phyloP scores from a whole-genome alignment of 2,113 vertebrate genomes.

The Plotosus lineatus region DNA sequence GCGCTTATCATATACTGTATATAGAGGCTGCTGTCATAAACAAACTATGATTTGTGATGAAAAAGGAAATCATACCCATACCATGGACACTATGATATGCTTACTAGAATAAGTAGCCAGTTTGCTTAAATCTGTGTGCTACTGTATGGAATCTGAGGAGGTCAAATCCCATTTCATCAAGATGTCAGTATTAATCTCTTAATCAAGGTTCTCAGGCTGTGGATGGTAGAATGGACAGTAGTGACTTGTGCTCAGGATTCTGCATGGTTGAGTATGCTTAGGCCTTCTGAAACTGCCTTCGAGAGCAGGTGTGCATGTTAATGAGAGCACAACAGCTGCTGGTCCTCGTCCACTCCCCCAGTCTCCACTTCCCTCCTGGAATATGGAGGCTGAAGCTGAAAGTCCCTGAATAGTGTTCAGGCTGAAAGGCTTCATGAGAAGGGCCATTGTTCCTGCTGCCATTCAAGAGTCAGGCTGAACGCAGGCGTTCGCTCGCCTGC shows the following conservation, averaged over 20 bases:
- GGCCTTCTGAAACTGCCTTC: constrained; percentile 69
- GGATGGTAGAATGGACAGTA: constrained; percentile 19
- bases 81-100: neutral
- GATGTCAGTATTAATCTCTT: neutral
- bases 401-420: constrained; percentile 62
- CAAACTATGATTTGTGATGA: neutral
- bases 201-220: constrained; percentile 15
- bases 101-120: neutral
- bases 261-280: constrained; percentile 76
- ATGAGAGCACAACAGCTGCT: constrained; percentile 83
- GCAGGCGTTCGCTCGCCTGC: constrained; percentile 62
- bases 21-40: neutral
- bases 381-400: constrained; percentile 55
- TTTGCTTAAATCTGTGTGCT: neutral
- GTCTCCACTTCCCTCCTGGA: constrained; percentile 47
- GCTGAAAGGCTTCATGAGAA: constrained; percentile 69
- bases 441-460: constrained; percentile 74
- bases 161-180: neutral
- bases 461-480: constrained; percentile 64
- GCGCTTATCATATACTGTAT: constrained; percentile 36
- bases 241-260: constrained; percentile 59
- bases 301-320: constrained; percentile 92
- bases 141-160: neutral
- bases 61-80: neutral
- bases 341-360: constrained; percentile 48